Conservation (phyloP, 53 echinoderm and acorn worm genomes). For the Echinarachnius parma region DNA sequence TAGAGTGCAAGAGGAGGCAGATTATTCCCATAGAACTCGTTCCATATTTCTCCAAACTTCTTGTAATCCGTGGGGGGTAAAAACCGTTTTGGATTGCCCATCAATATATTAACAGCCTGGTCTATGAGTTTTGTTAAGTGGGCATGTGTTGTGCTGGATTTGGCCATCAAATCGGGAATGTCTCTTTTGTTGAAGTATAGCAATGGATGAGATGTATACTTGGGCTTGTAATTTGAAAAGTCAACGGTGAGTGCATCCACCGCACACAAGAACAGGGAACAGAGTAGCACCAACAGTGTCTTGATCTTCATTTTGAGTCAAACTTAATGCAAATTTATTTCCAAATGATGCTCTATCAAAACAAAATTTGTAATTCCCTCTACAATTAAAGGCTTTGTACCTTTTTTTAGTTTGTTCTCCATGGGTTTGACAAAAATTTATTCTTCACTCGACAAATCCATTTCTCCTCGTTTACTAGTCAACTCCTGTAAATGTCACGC, state of each 20-base stretch:
- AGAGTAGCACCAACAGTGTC: too few relatives aligned
- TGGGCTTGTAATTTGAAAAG: slow-evolving; percentile 45
- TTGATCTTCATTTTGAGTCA: too few relatives aligned
- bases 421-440: too few relatives aligned
- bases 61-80: slow-evolving; percentile 76
- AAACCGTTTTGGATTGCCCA: slow-evolving; percentile 56
- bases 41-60: slow-evolving; percentile 84
- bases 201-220: slow-evolving; percentile 78
- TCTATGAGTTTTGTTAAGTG: slow-evolving; percentile 54
- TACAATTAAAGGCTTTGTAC: too few relatives aligned
- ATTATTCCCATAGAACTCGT: slow-evolving; percentile 92
- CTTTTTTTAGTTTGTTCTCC: too few relatives aligned
- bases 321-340: too few relatives aligned
- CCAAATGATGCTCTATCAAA: too few relatives aligned
- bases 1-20: slow-evolving; percentile 85
- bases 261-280: slow-evolving; percentile 13
- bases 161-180: slow-evolving; percentile 58
- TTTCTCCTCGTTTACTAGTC: too few relatives aligned
- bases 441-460: too few relatives aligned
- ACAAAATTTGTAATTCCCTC: too few relatives aligned
- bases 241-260: slow-evolving; percentile 28
- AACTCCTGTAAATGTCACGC: too few relatives aligned
- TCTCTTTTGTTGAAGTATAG: slow-evolving; percentile 71
- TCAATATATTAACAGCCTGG: slow-evolving; percentile 60
- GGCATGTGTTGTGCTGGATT: slow-evolving; percentile 72